Percentiles rank a stretch among this genome's conserved stretches.
Evolutionary conservation across 2,113 vertebrate genomes (phyloP).

Genomic region (Hemiscyllium ocellatum): DNA sequence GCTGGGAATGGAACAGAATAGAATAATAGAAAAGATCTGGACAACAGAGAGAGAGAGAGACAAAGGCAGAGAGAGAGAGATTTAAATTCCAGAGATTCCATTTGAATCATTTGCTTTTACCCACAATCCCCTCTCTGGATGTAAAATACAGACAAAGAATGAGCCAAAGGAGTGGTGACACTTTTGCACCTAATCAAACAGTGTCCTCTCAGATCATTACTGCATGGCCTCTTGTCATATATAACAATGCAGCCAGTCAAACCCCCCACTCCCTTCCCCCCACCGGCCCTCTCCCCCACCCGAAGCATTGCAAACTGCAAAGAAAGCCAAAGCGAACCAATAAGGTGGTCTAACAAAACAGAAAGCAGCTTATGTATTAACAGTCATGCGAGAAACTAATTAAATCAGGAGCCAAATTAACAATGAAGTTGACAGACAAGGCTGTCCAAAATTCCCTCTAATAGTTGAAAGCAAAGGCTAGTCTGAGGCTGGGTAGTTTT

Average conservation of each 20-base stretch:
- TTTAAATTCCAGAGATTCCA: constrained; percentile 24
- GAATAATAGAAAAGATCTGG: no score
- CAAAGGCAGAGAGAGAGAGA: background rate
- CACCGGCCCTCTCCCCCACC: background rate
- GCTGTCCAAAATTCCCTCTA: background rate
- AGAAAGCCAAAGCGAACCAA: background rate
- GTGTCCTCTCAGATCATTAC: background rate
- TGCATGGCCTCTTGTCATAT: background rate
- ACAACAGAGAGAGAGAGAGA: background rate
- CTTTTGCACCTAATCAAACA: background rate
- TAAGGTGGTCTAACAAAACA: background rate
- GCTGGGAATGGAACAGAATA: background rate
- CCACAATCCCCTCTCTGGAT: background rate
- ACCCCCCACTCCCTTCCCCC: background rate
- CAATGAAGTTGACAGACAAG: background rate
- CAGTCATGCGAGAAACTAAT: background rate
- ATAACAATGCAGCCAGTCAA: background rate
- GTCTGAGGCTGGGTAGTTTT: background rate
- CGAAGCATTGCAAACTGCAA: background rate
- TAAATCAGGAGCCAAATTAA: background rate
- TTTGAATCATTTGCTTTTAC: background rate
- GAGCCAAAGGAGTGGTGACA: background rate
- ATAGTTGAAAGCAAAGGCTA: background rate
- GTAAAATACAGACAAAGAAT: background rate
- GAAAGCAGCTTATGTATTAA: background rate